phyloP scores from a whole-genome alignment of 2,888 invertebrate species.

The Priocnemis perturbator region DNA sequence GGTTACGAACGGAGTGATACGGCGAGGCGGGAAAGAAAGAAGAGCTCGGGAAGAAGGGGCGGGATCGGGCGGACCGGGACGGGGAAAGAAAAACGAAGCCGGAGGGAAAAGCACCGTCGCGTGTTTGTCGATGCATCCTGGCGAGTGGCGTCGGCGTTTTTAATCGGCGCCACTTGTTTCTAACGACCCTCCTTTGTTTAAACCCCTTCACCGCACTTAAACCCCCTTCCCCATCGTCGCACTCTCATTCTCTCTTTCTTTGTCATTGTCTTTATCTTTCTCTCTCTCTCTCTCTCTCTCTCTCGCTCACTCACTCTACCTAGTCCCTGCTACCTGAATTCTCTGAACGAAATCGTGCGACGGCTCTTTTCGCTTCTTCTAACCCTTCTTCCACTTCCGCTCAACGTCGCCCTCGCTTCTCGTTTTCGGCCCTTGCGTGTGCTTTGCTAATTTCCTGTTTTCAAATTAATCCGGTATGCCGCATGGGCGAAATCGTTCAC shows the following conservation, averaged over 20 bases:
- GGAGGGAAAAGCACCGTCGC: slow-evolving; percentile 38
- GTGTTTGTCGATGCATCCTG: slow-evolving; percentile 65
- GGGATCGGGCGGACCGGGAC: slow-evolving; percentile 3
- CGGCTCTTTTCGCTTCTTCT: slow-evolving; percentile 5
- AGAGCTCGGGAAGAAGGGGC: neutral
- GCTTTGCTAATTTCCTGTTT: neutral
- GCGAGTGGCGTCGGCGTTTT: slow-evolving; percentile 65
- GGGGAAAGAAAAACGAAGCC: slow-evolving; percentile 27
- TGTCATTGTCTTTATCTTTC: too few relatives aligned
- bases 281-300: neutral
- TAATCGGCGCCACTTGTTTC: slow-evolving; percentile 64
- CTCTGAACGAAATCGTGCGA: slow-evolving; percentile 3
- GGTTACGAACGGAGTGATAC: neutral
- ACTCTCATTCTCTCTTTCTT: neutral
- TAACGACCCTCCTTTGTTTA: slow-evolving; percentile 72
- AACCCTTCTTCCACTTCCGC: neutral
- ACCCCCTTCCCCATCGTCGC: slow-evolving; percentile 21
- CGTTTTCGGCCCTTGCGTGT: neutral
- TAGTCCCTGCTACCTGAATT: neutral
- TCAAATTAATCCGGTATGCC: neutral
- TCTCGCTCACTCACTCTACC: neutral
- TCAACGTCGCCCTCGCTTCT: neutral
- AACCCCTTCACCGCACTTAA: slow-evolving; percentile 58
- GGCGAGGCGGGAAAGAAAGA: neutral
- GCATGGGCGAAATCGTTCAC: neutral